Evolutionary conservation across 1,140 invertebrate species (phyloP).

Genomic region (Cyrtorhinus lividipennis): DNA sequence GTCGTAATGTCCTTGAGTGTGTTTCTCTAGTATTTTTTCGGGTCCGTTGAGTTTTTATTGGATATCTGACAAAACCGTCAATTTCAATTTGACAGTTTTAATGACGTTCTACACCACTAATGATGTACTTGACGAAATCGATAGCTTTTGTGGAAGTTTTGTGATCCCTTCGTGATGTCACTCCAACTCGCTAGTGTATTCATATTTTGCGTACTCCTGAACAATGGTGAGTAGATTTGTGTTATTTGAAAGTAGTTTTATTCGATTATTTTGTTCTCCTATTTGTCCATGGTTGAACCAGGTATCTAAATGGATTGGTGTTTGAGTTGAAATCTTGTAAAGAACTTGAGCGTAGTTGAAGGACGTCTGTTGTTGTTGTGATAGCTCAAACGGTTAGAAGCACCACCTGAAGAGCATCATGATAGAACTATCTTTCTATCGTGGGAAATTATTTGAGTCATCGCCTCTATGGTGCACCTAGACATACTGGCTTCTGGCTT

Average conservation of each 20-base stretch:
- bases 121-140: background rate
- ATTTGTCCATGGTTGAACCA: too few species aligned
- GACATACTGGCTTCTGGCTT: too few species aligned
- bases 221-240: background rate
- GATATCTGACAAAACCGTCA: too few species aligned
- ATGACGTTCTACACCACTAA: background rate
- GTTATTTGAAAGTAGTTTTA: background rate
- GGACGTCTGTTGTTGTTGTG: too few species aligned
- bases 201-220: background rate
- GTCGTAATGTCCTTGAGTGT: too few species aligned
- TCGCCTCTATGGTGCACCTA: too few species aligned
- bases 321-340: too few species aligned
- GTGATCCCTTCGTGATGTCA: background rate
- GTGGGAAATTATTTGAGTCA: background rate
- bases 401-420: background rate
- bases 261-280: background rate
- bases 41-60: too few species aligned
- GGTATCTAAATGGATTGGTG: too few species aligned
- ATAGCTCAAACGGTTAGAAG: background rate
- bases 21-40: too few species aligned
- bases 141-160: background rate
- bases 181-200: background rate
- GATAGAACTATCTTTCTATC: background rate
- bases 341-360: background rate
- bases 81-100: background rate